Base-by-base conservation (phyloP, 2,888 invertebrate genomes). In the Ditula angustiorana region DNA sequence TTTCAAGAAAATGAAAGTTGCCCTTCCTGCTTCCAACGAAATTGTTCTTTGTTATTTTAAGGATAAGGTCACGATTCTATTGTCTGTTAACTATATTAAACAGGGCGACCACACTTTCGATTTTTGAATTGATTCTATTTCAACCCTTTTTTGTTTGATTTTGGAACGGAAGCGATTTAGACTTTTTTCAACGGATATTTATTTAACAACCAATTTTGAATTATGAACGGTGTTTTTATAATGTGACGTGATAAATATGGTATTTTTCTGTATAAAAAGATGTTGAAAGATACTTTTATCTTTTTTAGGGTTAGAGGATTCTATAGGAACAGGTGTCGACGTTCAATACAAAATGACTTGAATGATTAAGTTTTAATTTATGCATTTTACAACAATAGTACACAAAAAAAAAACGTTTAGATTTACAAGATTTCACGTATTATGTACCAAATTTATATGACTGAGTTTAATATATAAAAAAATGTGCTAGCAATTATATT, bases 1-100 rank as follows among this genome's bases (percentile, higher is more conserved):
- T 61, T 70, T 70, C 70, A 71, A 61, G 71, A 78, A 78, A 75
- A 67, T 53, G 74, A 78, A 77, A 77, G 73, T 67, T 58, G 37
- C 13, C 33, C 26, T 47, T 58, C 69, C 53, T 16, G 8, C n/a
- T 11, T 23, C 11, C 46, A 28, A 13, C 30, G 8, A 64, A 46
- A 19, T 53, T 46, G 28, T 11, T 11, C 47, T 47, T 10, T 58
- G 37, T 7, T 1, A 0, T 0, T 2, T 1, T 23, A 2, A 1
- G 1, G 11, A 16, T 46, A 52, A 35, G 4, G 44, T 44, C 5
- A 2, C 5, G 10, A 30, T 49, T 50, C 3, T 11, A 23, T 41
- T 58, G 53, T 46, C 13, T 13, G n/a, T 0, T 41, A n/a, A n/a
- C n/a, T n/a, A n/a, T 5, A 2, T 21, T 24, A 7, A 5, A 26